A percentile compares a stretch with the other conserved stretches of the same genome.
Conservation (phyloP, 1,140 invertebrate species). For the Halesus radiatus region DNA sequence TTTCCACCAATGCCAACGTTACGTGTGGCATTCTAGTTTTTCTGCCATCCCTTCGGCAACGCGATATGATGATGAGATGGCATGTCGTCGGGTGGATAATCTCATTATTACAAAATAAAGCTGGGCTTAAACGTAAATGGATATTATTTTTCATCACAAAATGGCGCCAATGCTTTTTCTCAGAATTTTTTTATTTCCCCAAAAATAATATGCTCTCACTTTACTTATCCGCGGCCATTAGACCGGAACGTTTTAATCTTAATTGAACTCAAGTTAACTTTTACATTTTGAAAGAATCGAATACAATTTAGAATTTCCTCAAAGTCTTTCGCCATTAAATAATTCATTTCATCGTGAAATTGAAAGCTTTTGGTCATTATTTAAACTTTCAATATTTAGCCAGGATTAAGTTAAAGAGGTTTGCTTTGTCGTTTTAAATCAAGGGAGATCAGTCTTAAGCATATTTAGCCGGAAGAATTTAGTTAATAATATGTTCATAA, state of each 20-base stretch:
- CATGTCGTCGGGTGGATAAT: no score
- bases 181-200: no score
- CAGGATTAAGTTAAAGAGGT: conserved; percentile 25
- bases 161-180: no score
- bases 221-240: conserved; percentile 25
- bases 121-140: no score
- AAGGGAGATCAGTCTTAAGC: not conserved
- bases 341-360: conserved; percentile 34
- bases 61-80: no score
- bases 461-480: no score
- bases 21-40: no score
- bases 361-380: conserved; percentile 38
- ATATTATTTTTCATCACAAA: no score
- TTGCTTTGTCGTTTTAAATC: conserved; percentile 23
- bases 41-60: no score
- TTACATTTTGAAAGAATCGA: conserved; percentile 33
- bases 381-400: conserved; percentile 36
- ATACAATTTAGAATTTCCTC: conserved; percentile 30
- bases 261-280: conserved; percentile 34
- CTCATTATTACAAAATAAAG: no score
- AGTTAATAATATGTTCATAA: no score
- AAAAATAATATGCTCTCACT: conserved; percentile 9
- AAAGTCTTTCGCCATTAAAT: conserved; percentile 36
- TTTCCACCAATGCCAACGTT: no score
- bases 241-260: conserved; percentile 25